Evolutionary conservation across 2,797 vertebrate species (phyloP).

Genomic region (Orestias chungarensis): DNA sequence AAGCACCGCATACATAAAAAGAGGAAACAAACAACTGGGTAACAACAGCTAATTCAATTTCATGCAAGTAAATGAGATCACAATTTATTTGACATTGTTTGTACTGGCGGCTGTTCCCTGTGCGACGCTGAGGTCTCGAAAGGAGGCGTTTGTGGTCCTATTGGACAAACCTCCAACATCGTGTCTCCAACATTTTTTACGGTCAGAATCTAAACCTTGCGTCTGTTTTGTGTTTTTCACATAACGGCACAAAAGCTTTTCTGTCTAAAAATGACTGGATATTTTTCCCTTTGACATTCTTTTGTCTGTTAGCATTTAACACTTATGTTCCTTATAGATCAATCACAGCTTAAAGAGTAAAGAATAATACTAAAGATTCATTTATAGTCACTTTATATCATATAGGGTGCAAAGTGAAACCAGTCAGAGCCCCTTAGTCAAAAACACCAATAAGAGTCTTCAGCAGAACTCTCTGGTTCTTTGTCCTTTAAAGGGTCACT

Average conservation of each 20-base stretch:
- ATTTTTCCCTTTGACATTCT: constrained; percentile 6
- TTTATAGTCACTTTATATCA: constrained; percentile 2
- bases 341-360: constrained; percentile 30
- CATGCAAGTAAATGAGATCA: constrained; percentile 46
- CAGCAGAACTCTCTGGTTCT: background rate
- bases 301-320: constrained; percentile 6
- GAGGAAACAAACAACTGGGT: constrained; percentile 2
- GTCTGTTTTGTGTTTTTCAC: constrained; percentile 57
- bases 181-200: background rate
- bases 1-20: constrained; percentile 1
- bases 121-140: constrained; percentile 31
- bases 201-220: constrained; percentile 9
- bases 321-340: background rate
- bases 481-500: constrained; percentile 1
- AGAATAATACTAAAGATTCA: constrained; percentile 14
- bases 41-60: constrained; percentile 24
- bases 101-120: constrained; percentile 66
- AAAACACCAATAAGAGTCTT: constrained; percentile 5
- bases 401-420: background rate
- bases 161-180: constrained; percentile 36
- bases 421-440: background rate
- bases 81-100: constrained; percentile 68
- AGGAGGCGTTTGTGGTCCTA: constrained; percentile 37
- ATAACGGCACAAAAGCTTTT: constrained; percentile 36
- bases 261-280: constrained; percentile 27